Base-by-base conservation (phyloP, 2,113 vertebrate genomes). In the Lepisosteus osseus region DNA sequence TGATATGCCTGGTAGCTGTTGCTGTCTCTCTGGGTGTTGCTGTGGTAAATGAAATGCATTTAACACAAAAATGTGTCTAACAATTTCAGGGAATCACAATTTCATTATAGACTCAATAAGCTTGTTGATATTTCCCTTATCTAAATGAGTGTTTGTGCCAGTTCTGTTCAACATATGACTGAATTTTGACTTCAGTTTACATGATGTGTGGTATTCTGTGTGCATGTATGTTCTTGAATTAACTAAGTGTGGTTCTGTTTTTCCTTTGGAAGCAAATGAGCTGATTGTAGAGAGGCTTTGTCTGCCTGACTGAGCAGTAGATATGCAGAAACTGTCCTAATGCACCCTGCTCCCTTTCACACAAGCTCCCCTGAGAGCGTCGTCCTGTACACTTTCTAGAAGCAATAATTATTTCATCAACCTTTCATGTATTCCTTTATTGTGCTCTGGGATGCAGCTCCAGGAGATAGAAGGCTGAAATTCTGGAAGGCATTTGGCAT, bases 381-480 rank as follows among this genome's bases (percentile, higher is more conserved):
- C 83, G 81, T 87, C 80, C 85, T 84, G 84, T 84, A 83, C 85
- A 80, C 84, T 78, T 72, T 85, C 83, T 86, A 91, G 88, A 91
- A 89, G 86, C 87, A 93, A 90, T 94, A 94, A 95, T 95, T 94
- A 94, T 93, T 95, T 92, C 86, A 92, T 94, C 92, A 94, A 86
- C 83, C 82, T 84, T 87, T 88, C 84, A 86, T 87, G 86, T 93
- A 90, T 91, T 91, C 85, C 77, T 89, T 95, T 90, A 92, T 89
- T 93, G 91, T 86, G 84, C 90, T 93, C 90, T 85, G 86, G 92
- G 84, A 85, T 89, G 89, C 84, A 88, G 92, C 87, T 94, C 83
- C 70, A 82, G 88, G 75, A 82, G n/a, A 82, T 66, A 63, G 68
- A 76, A 66, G 75, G 64, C 61, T 68, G 61, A 73, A 41, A 84